Conservation (phyloP, 2,113 vertebrate genomes). For the Sinocyclocheilus rhinocerous region DNA sequence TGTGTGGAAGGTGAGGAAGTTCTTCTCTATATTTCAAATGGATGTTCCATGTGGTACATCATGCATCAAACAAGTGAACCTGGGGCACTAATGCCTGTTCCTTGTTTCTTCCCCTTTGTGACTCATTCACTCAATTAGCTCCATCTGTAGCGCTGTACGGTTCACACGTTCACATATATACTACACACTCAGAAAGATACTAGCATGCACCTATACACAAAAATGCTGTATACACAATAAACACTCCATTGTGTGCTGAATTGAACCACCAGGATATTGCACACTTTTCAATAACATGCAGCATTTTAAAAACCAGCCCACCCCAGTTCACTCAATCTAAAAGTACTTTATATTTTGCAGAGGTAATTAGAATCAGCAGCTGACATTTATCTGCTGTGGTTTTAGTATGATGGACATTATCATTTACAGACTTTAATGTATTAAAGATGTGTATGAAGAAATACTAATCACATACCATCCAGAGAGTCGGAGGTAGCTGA, state of each 20-base stretch:
- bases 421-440: background rate
- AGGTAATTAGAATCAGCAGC: background rate
- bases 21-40: conserved; percentile 22
- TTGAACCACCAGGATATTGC: background rate
- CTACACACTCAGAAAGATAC: background rate
- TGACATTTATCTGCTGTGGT: background rate
- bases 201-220: background rate
- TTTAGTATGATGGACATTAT: background rate
- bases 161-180: background rate
- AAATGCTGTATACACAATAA: background rate
- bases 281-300: background rate
- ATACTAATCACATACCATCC: background rate
- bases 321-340: background rate
- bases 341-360: too few relatives aligned
- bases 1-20: background rate
- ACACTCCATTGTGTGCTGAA: background rate
- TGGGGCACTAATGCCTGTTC: conserved; percentile 35
- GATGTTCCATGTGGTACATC: background rate
- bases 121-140: conserved; percentile 38
- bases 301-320: too few relatives aligned
- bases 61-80: conserved; percentile 27
- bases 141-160: conserved; percentile 30
- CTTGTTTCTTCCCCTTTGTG: conserved; percentile 13
- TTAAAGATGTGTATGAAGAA: background rate
- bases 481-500: background rate